phyloP scores from a whole-genome alignment of 2,888 invertebrate species.

The Agrenia bidenticulata region DNA sequence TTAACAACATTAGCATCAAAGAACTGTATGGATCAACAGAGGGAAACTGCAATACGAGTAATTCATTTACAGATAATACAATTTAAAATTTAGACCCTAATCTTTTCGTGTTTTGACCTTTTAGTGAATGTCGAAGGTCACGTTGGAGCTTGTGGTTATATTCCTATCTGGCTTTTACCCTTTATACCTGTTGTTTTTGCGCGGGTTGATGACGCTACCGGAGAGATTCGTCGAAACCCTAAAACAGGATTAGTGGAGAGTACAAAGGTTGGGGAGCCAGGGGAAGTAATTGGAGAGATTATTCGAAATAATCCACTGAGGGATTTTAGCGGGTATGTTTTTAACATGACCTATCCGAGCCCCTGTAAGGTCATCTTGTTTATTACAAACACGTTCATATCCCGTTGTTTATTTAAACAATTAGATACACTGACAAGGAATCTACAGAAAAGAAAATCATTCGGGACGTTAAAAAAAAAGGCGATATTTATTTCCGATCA shows the following conservation, averaged over 20 bases:
- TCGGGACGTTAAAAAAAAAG: constrained; percentile 78
- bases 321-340: constrained; percentile 86
- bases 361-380: too few relatives aligned
- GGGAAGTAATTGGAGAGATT: constrained; percentile 95
- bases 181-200: constrained; percentile 93
- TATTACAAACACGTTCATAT: too few relatives aligned
- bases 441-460: constrained; percentile 93
- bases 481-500: constrained; percentile 90
- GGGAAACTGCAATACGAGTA: constrained; percentile 79
- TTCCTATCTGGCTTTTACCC: constrained; percentile 80
- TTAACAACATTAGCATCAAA: constrained; percentile 76
- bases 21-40: constrained; percentile 98
- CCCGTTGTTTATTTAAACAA: background rate
- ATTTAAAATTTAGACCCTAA: background rate
- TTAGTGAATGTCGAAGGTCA: constrained; percentile 89
- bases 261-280: constrained; percentile 70
- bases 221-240: constrained; percentile 81
- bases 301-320: constrained; percentile 85
- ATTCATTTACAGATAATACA: too few relatives aligned
- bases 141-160: constrained; percentile 90
- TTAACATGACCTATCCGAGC: too few relatives aligned
- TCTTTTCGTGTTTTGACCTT: constrained; percentile 54
- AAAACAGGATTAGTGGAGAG: constrained; percentile 74
- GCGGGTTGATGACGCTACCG: constrained; percentile 79
- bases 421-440: constrained; percentile 68